Base-by-base conservation (phyloP, 2,888 invertebrate genomes). In the Zaprionus bogoriensis region DNA sequence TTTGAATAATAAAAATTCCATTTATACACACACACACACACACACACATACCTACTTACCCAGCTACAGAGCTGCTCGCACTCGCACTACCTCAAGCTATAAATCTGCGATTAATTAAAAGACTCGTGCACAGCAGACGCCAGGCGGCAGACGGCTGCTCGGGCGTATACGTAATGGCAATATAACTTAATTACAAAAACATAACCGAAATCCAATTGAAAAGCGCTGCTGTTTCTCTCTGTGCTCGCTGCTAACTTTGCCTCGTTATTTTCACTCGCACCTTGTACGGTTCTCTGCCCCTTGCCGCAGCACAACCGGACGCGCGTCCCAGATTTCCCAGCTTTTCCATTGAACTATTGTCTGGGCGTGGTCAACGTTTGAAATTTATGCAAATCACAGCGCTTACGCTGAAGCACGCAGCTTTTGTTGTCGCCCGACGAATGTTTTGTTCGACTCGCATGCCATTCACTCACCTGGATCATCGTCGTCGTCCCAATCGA, bases 401-500 rank as follows among this genome's bases (percentile, higher is more conserved):
- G 74, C 73, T 64, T 60, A 53, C 64, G 67, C 41, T 58, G 54
- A 46, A 59, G 55, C 44, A 38, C 47, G n/a, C 32, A 77, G 59
- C 67, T 41, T 36, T 71, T 77, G 70, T 69, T 77, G 59, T 76
- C 51, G 66, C 19, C 14, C 51, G 52, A 38, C 54, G 54, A 72
- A 74, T 70, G 81, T 46, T 59, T 55, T 52, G 59, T 62, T 60
- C 45, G 36, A 51, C 4, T 38, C 20, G 32, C 36, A 28, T 45
- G 30, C 14, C 38, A 87, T 87, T 73, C 61, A 88, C 89, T 89
- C 84, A 91, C 91, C 91, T 89, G 91, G 91, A 89, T 91, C 91
- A 81, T 91, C 91, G 71, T 91, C 91, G 68, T 91, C 91, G 66
- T 91, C 91, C 91, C 91, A 91, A 84, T 91, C 91, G 74, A 91